These are phyloP conservation scores for Cyprinodon variegatus DNA, from an alignment of 2,113 vertebrate species.

Conservation along the genomic window DNA sequence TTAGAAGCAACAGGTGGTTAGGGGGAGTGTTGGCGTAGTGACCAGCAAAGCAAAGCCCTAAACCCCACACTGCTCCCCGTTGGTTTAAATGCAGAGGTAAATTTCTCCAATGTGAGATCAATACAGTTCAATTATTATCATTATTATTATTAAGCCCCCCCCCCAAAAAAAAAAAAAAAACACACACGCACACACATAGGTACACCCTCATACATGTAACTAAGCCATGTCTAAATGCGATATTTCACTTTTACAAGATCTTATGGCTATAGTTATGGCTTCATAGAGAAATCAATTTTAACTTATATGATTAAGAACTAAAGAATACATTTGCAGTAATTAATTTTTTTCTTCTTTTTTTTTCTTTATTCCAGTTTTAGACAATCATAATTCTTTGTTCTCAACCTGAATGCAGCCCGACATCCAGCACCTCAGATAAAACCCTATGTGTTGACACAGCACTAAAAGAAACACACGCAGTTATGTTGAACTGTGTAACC, in stretches of 20 bases:
- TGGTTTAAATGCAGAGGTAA: too few relatives aligned
- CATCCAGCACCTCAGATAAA: neutral
- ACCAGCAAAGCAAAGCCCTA: too few relatives aligned
- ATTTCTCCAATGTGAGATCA: too few relatives aligned
- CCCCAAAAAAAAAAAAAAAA: too few relatives aligned
- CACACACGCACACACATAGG: neutral
- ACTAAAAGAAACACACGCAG: neutral
- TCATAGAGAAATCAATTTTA: neutral
- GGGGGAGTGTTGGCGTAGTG: too few relatives aligned
- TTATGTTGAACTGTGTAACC: conserved; percentile 1
- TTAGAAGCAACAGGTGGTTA: too few relatives aligned
- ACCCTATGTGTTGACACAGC: neutral
- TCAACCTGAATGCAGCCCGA: neutral
- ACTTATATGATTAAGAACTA: neutral
- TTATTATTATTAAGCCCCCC: too few relatives aligned
- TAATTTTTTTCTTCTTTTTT: too few relatives aligned
- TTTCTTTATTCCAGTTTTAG: neutral
- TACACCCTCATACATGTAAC: neutral
- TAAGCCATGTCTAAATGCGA: neutral
- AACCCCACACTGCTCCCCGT: too few relatives aligned
- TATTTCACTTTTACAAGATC: neutral
- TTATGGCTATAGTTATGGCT: neutral
- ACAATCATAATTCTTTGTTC: neutral
- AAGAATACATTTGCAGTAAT: neutral
- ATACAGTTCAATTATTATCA: too few relatives aligned